phyloP scores from a whole-genome alignment of 2,797 vertebrate species.

The Acridotheres tristis region DNA sequence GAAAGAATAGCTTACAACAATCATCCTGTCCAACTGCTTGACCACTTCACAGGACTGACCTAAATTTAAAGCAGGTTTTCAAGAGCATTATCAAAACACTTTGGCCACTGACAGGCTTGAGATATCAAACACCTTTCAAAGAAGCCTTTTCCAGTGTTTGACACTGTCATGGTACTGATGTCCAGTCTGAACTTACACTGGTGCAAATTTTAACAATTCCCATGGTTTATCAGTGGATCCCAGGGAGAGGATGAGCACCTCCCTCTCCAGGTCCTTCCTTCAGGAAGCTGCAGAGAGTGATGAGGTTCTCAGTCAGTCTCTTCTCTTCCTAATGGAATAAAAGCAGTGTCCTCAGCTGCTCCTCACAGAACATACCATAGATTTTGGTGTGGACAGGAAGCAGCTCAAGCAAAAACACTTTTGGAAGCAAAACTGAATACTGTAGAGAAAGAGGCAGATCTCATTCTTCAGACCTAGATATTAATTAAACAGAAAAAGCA shows the following conservation, averaged over 20 bases:
- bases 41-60: neutral
- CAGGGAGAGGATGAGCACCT: neutral
- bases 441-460: neutral
- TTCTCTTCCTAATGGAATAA: neutral
- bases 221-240: neutral
- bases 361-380: neutral
- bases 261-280: neutral
- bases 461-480: neutral
- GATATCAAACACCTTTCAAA: neutral
- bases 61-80: neutral
- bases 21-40: neutral
- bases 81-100: neutral
- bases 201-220: neutral
- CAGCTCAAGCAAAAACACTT: neutral
- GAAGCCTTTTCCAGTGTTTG: neutral
- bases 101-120: neutral
- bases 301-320: fast-evolving
- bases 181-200: neutral
- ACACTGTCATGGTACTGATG: no score
- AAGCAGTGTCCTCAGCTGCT: neutral
- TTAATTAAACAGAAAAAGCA: neutral
- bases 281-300: neutral
- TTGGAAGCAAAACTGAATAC: neutral
- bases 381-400: neutral
- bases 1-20: neutral